These are phyloP conservation scores for Graptemys geographica DNA, from an alignment of 2,797 vertebrate species.

Conservation along the genomic window DNA sequence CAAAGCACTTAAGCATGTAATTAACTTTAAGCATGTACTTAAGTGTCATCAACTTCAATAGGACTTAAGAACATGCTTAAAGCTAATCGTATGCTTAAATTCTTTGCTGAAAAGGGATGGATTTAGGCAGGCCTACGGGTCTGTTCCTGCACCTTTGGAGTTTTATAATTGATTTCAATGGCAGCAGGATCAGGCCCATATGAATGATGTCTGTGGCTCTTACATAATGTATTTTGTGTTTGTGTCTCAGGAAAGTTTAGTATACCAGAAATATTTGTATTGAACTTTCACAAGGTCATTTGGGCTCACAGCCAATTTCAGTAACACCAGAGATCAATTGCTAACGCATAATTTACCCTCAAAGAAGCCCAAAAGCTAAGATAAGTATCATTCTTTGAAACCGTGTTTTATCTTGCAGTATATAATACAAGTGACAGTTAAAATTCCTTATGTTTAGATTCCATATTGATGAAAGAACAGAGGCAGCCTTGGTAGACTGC, in stretches of 20 bases:
- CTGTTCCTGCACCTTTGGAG: accelerated
- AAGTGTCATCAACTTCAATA: accelerated
- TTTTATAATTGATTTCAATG: accelerated
- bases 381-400: not conserved
- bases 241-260: not conserved
- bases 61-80: accelerated
- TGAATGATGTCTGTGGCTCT: not conserved
- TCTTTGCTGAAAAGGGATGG: not conserved
- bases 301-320: not conserved
- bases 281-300: not conserved
- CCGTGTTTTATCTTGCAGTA: accelerated
- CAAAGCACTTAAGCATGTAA: not conserved
- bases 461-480: not conserved
- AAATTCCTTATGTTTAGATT: not conserved
- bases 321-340: not conserved
- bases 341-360: not conserved
- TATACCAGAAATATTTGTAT: accelerated
- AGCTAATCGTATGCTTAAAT: accelerated
- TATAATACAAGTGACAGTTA: not conserved
- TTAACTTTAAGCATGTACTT: not conserved
- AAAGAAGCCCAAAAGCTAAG: not conserved
- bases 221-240: accelerated
- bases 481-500: accelerated
- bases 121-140: not conserved
- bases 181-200: not conserved